Evolutionary conservation across 2,797 vertebrate species (phyloP).

Genomic region (Xenentodon cancila): DNA sequence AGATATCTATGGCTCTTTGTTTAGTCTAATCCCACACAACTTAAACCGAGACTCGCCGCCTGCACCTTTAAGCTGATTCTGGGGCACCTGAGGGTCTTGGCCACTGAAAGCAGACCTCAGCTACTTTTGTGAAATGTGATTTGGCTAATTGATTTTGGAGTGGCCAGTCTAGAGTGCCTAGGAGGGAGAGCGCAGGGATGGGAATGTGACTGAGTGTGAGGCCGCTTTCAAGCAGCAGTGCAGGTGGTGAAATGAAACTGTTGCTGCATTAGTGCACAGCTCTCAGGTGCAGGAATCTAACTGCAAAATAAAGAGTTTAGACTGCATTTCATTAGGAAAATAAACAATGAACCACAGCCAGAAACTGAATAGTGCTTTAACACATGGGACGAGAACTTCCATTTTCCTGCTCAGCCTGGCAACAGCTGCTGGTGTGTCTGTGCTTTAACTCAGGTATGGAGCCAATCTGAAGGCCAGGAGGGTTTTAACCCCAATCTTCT

Average conservation of each 20-base stretch:
- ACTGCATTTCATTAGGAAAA: constrained; percentile 53
- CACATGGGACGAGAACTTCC: constrained; percentile 58
- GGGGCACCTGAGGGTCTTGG: constrained; percentile 75
- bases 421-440: constrained; percentile 64
- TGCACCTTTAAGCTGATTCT: constrained; percentile 68
- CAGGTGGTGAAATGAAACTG: constrained; percentile 58
- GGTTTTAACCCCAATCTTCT: constrained; percentile 87
- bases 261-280: constrained; percentile 20
- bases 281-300: constrained; percentile 32
- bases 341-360: constrained; percentile 58
- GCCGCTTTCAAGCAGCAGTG: constrained; percentile 29
- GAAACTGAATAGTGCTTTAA: constrained; percentile 53
- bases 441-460: constrained; percentile 78
- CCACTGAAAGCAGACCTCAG: constrained; percentile 73
- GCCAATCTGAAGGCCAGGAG: constrained; percentile 82
- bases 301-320: constrained; percentile 43
- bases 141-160: constrained; percentile 86
- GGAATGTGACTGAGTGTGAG: constrained; percentile 41
- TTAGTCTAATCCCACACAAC: constrained; percentile 78
- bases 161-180: constrained; percentile 72
- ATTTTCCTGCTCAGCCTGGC: constrained; percentile 52
- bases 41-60: constrained; percentile 64
- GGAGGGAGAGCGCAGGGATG: constrained; percentile 10
- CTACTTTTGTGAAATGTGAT: constrained; percentile 84
- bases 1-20: constrained; percentile 82